Conservation (phyloP, 1,140 invertebrate species). For the Tetramorium simillimum region DNA sequence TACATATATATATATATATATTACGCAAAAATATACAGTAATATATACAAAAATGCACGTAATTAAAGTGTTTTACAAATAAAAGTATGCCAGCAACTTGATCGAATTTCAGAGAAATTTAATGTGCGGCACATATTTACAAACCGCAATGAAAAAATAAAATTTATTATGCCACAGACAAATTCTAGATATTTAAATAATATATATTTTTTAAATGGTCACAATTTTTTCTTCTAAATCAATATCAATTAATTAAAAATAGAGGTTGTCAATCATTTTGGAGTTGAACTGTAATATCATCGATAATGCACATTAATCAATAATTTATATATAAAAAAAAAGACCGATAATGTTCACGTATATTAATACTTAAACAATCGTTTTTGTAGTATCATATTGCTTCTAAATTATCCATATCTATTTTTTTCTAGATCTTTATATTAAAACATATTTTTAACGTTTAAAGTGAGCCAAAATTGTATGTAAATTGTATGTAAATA, state of each 20-base stretch:
- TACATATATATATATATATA: too few relatives aligned
- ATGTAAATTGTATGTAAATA: neutral
- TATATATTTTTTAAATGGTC: neutral
- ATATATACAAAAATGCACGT: neutral
- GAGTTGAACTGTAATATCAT: neutral
- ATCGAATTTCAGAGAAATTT: neutral
- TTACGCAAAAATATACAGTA: neutral
- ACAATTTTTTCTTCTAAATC: neutral
- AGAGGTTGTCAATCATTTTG: neutral
- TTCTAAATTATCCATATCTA: too few relatives aligned
- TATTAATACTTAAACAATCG: constrained; percentile 18
- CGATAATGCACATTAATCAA: constrained; percentile 16
- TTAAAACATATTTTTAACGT: neutral
- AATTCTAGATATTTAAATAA: neutral
- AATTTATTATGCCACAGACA: neutral
- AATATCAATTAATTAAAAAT: constrained; percentile 1
- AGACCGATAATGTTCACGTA: neutral
- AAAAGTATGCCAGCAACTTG: neutral
- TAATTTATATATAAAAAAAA: neutral
- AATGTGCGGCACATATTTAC: neutral
- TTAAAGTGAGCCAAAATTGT: neutral
- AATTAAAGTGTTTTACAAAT: constrained; percentile 31
- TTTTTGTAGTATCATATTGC: neutral
- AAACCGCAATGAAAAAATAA: neutral
- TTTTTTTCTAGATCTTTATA: neutral